Percentiles rank a stretch among this genome's conserved stretches.
Evolutionary conservation across 2,797 vertebrate genomes (phyloP).

Genomic region (Pipistrellus pipistrellus): DNA sequence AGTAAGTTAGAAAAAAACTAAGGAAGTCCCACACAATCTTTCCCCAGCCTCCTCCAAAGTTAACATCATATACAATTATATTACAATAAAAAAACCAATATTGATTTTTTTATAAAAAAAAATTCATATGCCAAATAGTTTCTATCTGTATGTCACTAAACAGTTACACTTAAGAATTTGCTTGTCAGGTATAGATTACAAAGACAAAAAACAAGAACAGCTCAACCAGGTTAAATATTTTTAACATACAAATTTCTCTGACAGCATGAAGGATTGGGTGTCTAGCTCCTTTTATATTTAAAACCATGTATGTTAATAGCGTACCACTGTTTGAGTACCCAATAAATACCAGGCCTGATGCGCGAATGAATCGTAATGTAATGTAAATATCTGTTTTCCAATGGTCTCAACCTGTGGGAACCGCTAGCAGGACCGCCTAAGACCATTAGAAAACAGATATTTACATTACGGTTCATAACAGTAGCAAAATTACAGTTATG

Average conservation of each 20-base stretch:
- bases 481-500: no score
- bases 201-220: conserved; percentile 29
- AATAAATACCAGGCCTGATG: not conserved
- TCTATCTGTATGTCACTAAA: conserved; percentile 44
- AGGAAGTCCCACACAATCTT: conserved; percentile 17
- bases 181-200: conserved; percentile 15
- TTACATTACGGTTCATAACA: no score
- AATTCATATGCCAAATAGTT: conserved; percentile 11
- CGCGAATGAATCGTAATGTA: no score
- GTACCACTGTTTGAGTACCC: not conserved
- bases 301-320: conserved; percentile 44
- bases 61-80: not conserved
- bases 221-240: conserved; percentile 1
- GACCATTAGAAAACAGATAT: no score
- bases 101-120: conserved; percentile 38
- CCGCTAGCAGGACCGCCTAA: no score
- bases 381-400: no score
- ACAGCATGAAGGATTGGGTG: conserved; percentile 3
- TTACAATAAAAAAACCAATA: conserved; percentile 34
- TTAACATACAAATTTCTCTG: conserved; percentile 27
- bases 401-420: no score
- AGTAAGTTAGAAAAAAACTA: conserved; percentile 43
- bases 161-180: conserved; percentile 47
- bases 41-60: not conserved
- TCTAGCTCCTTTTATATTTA: conserved; percentile 62